Evolutionary conservation across 2,888 invertebrate genomes (phyloP).

Genomic region (Bhutanitis thaidina): DNA sequence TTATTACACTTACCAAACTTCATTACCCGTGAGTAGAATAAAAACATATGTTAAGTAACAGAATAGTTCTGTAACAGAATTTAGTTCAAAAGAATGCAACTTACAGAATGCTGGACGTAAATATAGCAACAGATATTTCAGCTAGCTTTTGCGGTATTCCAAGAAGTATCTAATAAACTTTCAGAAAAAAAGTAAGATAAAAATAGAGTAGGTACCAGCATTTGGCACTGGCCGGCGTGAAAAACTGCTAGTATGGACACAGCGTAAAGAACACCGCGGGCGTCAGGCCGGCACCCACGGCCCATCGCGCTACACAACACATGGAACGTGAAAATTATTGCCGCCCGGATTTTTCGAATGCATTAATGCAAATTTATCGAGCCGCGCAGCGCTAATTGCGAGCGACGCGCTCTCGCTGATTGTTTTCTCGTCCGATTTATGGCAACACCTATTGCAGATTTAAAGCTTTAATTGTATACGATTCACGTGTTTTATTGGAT

Average conservation of each 20-base stretch:
- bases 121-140: constrained; percentile 14
- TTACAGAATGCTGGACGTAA: constrained; percentile 2
- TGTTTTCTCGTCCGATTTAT: constrained; percentile 78
- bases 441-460: constrained; percentile 80
- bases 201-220: constrained; percentile 27
- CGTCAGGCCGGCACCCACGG: constrained; percentile 31
- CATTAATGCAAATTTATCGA: constrained; percentile 80
- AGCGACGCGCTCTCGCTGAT: constrained; percentile 75
- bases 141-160: constrained; percentile 18
- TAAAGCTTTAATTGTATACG: constrained; percentile 80
- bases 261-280: constrained; percentile 22
- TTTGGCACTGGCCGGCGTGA: constrained; percentile 34
- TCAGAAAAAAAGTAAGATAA: constrained; percentile 23
- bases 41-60: too few species aligned
- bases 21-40: too few species aligned
- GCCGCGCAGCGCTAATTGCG: constrained; percentile 77
- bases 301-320: constrained; percentile 52
- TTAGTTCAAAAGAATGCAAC: too few species aligned
- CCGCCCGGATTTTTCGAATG: constrained; percentile 76
- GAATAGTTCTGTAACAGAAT: too few species aligned
- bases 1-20: too few species aligned
- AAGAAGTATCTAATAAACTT: constrained; percentile 25
- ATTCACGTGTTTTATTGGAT: constrained; percentile 79
- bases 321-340: constrained; percentile 75
- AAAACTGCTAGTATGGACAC: constrained; percentile 28